Base-by-base conservation (phyloP, 92 coral and sea anemone genomes). In the Epizoanthus scotinus region DNA sequence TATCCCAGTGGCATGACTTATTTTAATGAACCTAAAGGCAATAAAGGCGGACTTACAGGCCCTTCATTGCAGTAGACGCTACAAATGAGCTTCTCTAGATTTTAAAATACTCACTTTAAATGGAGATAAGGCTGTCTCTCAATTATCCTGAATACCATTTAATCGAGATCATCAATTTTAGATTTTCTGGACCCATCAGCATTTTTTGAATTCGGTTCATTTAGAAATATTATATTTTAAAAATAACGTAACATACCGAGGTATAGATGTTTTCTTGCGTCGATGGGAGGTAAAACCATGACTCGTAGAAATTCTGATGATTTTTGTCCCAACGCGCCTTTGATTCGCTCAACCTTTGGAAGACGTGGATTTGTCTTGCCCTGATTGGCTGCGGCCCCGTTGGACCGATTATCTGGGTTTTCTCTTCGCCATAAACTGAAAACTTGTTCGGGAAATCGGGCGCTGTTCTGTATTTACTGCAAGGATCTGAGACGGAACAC, bases 261-360 rank as follows among this genome's bases (percentile, higher is more conserved):
- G 59, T 75, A 6, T n/a, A 59, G 68, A 2, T 24, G 6, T 38
- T 52, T 40, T 34, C 68, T 18, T 60, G 55, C 14, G 69, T 15
- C 59, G 69, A 18, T 59, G 81, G 81, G 1, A 75, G 81, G 12
- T 75, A 75, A 22, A 57, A 75, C 67, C 68, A 57, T 34, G 81
- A 75, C 47, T 75, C 68, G 31, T 10, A 38, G 68, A 75, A 75
- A 22, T 75, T 75, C 67, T 19, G 67, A 40, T 60, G 55, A 20
- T 75, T 75, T 57, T 10, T 59, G 56, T 75, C 42, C 25, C 1
- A 59, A 60, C 81, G 81, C 19, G 44, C 22, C 20, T 75, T 75
- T 14, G 17, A 24, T 17, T 38, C 81, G 26, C 38, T 56, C 68
- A 36, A 5, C 38, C 40, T 75, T 38, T 59, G 81, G 15, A 75